Evolutionary conservation across 2,113 vertebrate species (phyloP).

Genomic region (Centrocercus urophasianus): DNA sequence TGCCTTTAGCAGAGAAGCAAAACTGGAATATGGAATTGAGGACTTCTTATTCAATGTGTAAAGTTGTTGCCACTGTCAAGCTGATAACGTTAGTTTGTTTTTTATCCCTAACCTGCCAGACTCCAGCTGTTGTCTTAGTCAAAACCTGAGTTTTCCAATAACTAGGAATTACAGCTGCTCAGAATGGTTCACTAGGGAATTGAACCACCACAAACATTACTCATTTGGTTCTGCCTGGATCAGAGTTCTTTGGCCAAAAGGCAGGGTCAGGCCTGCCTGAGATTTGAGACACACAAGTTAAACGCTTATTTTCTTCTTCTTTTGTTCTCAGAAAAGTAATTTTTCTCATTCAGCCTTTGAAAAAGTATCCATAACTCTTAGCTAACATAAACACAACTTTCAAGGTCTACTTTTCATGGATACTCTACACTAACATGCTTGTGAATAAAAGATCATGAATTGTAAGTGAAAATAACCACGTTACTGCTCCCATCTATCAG

Average conservation of each 20-base stretch:
- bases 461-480: neutral
- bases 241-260: conserved; percentile 54
- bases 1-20: neutral
- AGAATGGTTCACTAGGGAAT: conserved; percentile 14
- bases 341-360: neutral
- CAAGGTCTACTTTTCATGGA: neutral
- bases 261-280: conserved; percentile 59
- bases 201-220: conserved; percentile 50
- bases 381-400: neutral
- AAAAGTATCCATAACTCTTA: neutral
- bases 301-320: neutral
- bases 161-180: conserved; percentile 63
- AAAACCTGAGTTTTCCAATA: conserved; percentile 47
- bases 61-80: neutral
- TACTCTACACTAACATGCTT: neutral
- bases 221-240: conserved; percentile 69
- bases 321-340: neutral
- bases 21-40: neutral
- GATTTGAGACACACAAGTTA: neutral
- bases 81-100: neutral
- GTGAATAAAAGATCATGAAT: neutral
- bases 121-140: conserved; percentile 35
- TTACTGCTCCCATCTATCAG: neutral
- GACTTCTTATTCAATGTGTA: neutral
- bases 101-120: neutral